A percentile compares a stretch with the other conserved stretches of the same genome.
Conservation (phyloP, 1,140 invertebrate species). For the Drosophila jambulina region DNA sequence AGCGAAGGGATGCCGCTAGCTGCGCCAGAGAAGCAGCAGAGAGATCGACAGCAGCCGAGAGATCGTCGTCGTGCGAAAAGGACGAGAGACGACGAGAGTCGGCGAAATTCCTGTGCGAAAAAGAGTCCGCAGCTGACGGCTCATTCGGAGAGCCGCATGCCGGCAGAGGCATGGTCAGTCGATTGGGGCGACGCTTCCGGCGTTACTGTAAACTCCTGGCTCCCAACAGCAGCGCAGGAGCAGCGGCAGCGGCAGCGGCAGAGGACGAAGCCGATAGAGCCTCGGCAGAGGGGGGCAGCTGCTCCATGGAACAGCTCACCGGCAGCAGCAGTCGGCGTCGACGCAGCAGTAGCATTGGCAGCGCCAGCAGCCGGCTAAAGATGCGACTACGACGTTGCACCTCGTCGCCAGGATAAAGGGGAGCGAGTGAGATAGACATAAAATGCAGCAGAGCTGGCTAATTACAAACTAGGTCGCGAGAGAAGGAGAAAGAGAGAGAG, state of each 20-base stretch:
- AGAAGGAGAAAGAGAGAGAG: conserved; percentile 16
- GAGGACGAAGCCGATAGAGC: conserved; percentile 19
- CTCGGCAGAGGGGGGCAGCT: conserved; percentile 11
- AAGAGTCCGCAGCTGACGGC: background rate
- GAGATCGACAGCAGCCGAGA: background rate
- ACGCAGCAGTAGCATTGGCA: conserved; percentile 63
- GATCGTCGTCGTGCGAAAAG: background rate
- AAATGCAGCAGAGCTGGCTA: conserved; percentile 6
- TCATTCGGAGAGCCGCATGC: background rate
- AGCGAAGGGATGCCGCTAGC: background rate
- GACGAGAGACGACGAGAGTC: background rate
- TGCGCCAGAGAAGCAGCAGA: background rate
- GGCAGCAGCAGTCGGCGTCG: conserved; percentile 50
- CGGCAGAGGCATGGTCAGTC: conserved; percentile 53
- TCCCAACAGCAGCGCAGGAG: background rate
- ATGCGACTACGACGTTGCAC: conserved; percentile 66
- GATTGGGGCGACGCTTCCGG: conserved; percentile 54
- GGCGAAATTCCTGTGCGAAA: conserved; percentile 3
- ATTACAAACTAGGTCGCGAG: conserved; percentile 21
- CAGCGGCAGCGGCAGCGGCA: conserved; percentile 1
- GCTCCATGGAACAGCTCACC: conserved; percentile 65
- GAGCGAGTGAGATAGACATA: background rate
- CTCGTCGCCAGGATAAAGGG: conserved; percentile 62
- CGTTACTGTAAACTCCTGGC: conserved; percentile 51
- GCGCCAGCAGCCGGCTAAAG: conserved; percentile 63